Percentiles rank a stretch among this genome's conserved stretches.
Evolutionary conservation across 1,140 invertebrate species (phyloP).

Genomic region (Brachionus rubens): DNA sequence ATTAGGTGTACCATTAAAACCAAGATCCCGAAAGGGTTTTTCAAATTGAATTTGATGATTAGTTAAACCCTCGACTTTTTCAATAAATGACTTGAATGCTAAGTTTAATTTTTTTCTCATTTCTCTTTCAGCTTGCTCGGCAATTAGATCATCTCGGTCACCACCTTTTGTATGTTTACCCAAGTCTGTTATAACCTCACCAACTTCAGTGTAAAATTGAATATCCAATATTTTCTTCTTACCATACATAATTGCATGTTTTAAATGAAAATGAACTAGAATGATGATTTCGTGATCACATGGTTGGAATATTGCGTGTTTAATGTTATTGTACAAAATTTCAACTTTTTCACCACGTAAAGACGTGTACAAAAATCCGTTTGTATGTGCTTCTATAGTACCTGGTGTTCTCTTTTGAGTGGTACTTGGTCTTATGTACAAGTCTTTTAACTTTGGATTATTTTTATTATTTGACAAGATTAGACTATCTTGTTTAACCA

Average conservation of each 20-base stretch:
- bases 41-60: slow-evolving; percentile 92
- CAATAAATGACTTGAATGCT: slow-evolving; percentile 96
- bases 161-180: slow-evolving; percentile 99
- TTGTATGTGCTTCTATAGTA: slow-evolving; percentile 85
- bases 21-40: slow-evolving; percentile 92
- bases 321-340: slow-evolving; percentile 98
- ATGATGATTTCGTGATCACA: slow-evolving; percentile 99
- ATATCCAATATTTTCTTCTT: slow-evolving; percentile 99
- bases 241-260: slow-evolving; percentile 96
- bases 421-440: slow-evolving; percentile 97
- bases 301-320: slow-evolving; percentile 98
- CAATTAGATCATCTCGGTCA: slow-evolving; percentile 94
- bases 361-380: slow-evolving; percentile 96
- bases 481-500: slow-evolving; percentile 98
- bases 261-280: slow-evolving; percentile 90
- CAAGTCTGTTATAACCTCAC: slow-evolving; percentile 97
- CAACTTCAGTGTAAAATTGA: slow-evolving; percentile 99
- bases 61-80: slow-evolving; percentile 91
- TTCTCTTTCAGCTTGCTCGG: slow-evolving; percentile 95
- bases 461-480: slow-evolving; percentile 84
- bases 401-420: slow-evolving; percentile 92
- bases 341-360: slow-evolving; percentile 98
- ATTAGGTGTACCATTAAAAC: slow-evolving; percentile 95
- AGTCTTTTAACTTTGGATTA: slow-evolving; percentile 95
- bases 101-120: slow-evolving; percentile 90